Conservation (phyloP, 2,888 invertebrate genomes). For the Nudaria mundana region DNA sequence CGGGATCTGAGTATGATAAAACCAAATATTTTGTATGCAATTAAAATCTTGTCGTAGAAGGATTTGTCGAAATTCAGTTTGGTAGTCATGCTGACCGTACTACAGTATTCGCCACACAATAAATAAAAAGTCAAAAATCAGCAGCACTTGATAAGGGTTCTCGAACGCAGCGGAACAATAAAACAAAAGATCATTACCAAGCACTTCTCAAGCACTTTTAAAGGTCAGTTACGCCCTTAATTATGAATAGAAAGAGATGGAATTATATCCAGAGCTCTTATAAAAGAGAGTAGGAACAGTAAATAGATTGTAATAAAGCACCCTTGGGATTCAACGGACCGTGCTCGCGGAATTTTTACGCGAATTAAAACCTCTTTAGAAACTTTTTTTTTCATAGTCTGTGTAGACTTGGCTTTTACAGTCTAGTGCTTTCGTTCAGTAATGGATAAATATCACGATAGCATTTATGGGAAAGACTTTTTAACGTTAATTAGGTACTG, state of each 20-base stretch:
- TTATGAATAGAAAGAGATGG: slow-evolving; percentile 52
- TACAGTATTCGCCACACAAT: slow-evolving; percentile 24
- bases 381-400: slow-evolving; percentile 34
- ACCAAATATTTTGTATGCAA: too few species aligned
- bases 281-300: slow-evolving; percentile 44
- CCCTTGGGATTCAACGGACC: slow-evolving; percentile 62
- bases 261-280: slow-evolving; percentile 19
- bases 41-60: too few species aligned
- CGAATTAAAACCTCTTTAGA: slow-evolving; percentile 44
- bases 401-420: slow-evolving; percentile 62
- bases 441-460: slow-evolving; percentile 40
- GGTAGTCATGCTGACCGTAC: slow-evolving; percentile 18
- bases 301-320: slow-evolving; percentile 61
- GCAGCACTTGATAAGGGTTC: slow-evolving; percentile 45
- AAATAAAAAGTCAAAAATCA: slow-evolving; percentile 51
- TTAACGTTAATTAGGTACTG: slow-evolving; percentile 13
- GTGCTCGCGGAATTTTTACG: slow-evolving; percentile 66
- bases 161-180: slow-evolving; percentile 51
- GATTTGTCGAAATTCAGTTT: too few species aligned
- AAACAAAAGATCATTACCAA: slow-evolving; percentile 73
- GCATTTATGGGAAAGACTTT: slow-evolving; percentile 22
- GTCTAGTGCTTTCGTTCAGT: slow-evolving; percentile 53
- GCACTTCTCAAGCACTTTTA: slow-evolving; percentile 64
- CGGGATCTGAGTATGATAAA: too few species aligned
- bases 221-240: slow-evolving; percentile 72